Evolutionary conservation across 2,888 invertebrate species (phyloP).

Genomic region (Serripes groenlandicus): DNA sequence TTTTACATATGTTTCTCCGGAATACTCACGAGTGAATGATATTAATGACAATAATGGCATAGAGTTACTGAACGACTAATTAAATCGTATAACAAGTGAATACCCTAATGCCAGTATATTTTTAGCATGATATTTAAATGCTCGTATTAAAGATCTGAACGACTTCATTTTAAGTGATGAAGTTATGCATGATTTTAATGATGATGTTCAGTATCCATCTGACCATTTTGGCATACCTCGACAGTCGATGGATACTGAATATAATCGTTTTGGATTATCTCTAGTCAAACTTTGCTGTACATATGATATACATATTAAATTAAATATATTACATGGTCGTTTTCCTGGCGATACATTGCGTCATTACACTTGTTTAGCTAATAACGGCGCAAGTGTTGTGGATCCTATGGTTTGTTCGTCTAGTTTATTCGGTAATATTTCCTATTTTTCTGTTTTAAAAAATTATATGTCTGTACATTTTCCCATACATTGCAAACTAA

Average conservation of each 20-base stretch:
- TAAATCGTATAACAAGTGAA: too few species aligned
- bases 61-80: too few species aligned
- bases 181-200: too few species aligned
- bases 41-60: too few species aligned
- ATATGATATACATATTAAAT: not conserved
- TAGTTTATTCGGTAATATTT: not conserved
- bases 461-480: not conserved
- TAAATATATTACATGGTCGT: not conserved
- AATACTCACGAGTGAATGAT: too few species aligned
- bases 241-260: not conserved
- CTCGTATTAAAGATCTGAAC: too few species aligned
- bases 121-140: too few species aligned
- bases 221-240: constrained; percentile 20
- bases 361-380: not conserved
- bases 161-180: too few species aligned
- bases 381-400: not conserved
- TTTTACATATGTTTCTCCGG: too few species aligned
- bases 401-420: not conserved
- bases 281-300: not conserved
- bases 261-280: not conserved
- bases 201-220: constrained; percentile 14
- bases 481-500: constrained; percentile 1
- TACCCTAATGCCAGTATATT: too few species aligned
- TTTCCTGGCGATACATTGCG: not conserved
- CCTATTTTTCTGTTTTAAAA: not conserved